Base-by-base conservation (phyloP, 2,113 vertebrate genomes). In the Trichomycterus rosablanca region DNA sequence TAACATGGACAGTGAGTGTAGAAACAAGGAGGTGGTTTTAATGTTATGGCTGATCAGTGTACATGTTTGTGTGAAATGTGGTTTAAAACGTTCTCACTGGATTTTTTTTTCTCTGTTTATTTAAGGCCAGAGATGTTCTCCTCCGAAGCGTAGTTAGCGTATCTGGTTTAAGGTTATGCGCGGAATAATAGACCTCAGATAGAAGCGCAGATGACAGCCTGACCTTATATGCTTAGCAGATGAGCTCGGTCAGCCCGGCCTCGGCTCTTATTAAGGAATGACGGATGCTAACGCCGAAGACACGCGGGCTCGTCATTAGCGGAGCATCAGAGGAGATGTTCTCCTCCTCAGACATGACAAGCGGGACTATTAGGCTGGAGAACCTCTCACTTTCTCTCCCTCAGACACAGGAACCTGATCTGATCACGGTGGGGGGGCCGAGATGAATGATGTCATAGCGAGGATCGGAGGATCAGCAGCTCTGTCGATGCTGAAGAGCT, bases 191-290 rank as follows among this genome's bases (percentile, higher is more conserved):
- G 63, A 8, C 32, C 9, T 40, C 12, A 12, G 12, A 8, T 22
- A 1, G 52, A 18, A 48, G 7, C 4, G 4, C 18, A 7, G 12
- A 39, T 56, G 52, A 65, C 52, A 65, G 63, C 22, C 32, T 65
- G 63, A 65, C 63, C 63, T 65, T 65, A 56, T 65, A 40, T 39
- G n/a, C 52, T 65, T 30, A 49, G 43, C 44, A 49, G 52, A 57
- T 57, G 63, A 65, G 52, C 32, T 37, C 2, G 20, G 26, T 54
- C 19, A 4, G 39, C n/a, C 49, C 49, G n/a, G n/a, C 19, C 19
- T 9, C 4, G 16, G 7, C 11, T 23, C 62, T 56, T 30, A 65
- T 40, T 40, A 46, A 19, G 20, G 63, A 18, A 56, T 65, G 63
- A 65, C 44, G 26, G 63, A 14, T 15, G 20, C 6, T 24, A 57